Evolutionary conservation across 2,113 vertebrate genomes (phyloP).

Genomic region (Perca flavescens): DNA sequence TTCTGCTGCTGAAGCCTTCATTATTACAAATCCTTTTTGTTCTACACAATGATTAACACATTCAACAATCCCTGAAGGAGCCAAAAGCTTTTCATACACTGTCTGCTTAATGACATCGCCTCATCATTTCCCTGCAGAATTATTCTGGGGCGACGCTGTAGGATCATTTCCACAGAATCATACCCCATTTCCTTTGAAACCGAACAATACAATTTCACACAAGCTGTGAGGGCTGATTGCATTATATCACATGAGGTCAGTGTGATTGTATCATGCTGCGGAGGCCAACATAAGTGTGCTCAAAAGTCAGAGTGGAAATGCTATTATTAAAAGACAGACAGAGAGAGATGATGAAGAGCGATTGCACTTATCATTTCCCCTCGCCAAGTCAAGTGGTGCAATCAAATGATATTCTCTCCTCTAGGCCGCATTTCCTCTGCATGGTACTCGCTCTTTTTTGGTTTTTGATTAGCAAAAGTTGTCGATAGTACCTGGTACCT

Average conservation of each 20-base stretch:
- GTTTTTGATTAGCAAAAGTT: background rate
- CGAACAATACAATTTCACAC: constrained; percentile 67
- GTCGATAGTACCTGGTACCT: background rate
- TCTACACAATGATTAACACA: constrained; percentile 68
- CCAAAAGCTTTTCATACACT: constrained; percentile 55
- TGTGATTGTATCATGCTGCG: constrained; percentile 42
- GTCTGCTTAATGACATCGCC: constrained; percentile 68
- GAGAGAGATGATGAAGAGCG: constrained; percentile 30
- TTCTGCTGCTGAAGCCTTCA: constrained; percentile 19
- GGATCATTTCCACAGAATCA: constrained; percentile 58
- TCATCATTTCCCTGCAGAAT: constrained; percentile 60
- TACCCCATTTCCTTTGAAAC: constrained; percentile 53
- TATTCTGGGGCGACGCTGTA: constrained; percentile 33
- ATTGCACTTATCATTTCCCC: constrained; percentile 26
- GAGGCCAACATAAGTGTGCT: constrained; percentile 43
- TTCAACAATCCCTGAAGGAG: constrained; percentile 57
- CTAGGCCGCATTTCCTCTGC: background rate
- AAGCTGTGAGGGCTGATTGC: constrained; percentile 70
- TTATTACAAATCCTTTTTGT: constrained; percentile 61
- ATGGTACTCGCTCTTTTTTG: background rate
- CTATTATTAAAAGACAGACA: constrained; percentile 26
- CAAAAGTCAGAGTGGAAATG: constrained; percentile 39
- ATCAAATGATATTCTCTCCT: constrained; percentile 47
- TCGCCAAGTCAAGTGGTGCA: constrained; percentile 51
- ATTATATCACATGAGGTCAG: constrained; percentile 67